Conservation (phyloP, 2,113 vertebrate species). For the Salvator merianae region DNA sequence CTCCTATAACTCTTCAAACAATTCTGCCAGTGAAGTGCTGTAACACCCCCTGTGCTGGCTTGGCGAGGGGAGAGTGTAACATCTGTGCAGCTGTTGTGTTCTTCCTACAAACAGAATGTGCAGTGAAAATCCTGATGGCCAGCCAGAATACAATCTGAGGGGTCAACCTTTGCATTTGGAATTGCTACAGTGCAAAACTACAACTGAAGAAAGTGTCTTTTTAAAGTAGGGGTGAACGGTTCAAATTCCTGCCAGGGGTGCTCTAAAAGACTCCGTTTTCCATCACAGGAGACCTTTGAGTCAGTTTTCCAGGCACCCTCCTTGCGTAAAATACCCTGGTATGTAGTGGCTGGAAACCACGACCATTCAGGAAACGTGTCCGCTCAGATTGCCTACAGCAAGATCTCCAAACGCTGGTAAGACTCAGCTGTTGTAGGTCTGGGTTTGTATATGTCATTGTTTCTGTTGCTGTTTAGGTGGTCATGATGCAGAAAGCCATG, state of each 20-base stretch:
- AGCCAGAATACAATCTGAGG: neutral
- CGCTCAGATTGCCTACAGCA: slow-evolving; percentile 88
- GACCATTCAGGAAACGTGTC: slow-evolving; percentile 88
- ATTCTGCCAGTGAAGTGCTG: too few species aligned
- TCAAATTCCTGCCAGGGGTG: neutral
- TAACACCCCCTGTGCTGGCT: too few species aligned
- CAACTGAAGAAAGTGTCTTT: neutral
- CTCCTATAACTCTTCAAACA: too few species aligned
- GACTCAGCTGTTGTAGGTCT: neutral
- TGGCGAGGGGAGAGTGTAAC: too few species aligned
- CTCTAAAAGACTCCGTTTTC: neutral
- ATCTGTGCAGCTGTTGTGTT: too few species aligned
- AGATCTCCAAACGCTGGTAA: slow-evolving; percentile 84
- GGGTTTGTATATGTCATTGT: too few species aligned
- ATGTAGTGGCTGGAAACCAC: slow-evolving; percentile 90
- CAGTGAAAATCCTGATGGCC: neutral
- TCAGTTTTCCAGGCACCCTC: slow-evolving; percentile 79
- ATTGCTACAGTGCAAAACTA: neutral
- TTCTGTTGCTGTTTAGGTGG: too few species aligned
- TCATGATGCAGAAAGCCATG: neutral
- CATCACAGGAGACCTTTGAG: slow-evolving; percentile 86
- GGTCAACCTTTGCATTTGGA: neutral
- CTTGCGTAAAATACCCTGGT: slow-evolving; percentile 85
- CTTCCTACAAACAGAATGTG: too few species aligned
- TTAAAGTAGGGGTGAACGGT: neutral